Base-by-base conservation (phyloP, 2,888 invertebrate genomes). In the Acanthacorydalis orientalis region DNA sequence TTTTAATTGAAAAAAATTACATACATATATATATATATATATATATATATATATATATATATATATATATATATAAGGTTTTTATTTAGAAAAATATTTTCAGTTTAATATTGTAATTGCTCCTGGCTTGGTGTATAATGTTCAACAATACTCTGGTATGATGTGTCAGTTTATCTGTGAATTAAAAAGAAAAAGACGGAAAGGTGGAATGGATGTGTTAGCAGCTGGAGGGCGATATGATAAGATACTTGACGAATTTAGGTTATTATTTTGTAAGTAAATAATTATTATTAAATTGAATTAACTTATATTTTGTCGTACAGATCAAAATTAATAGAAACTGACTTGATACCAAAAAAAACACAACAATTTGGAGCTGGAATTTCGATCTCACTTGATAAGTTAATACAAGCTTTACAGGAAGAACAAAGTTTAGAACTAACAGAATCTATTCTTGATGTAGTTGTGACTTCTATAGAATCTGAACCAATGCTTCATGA, bases 161-260 rank as follows among this genome's bases (percentile, higher is more conserved):
- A 70, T 81, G 53, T 83, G 75, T 58, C 80, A 83, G 61, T 69
- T 83, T 53, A 74, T 75, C 3, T 74, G 74, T 53, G 74, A 77
- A 53, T 57, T 72, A 43, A 73, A 70, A 53, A 69, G 69, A 51
- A 74, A 72, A 51, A 67, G 69, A 47, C 70, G 69, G 51, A 69
- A 68, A 50, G 63, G 64, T 14, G 77, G 68, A 52, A 74, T 69
- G 56, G 84, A 75, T 53, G 78, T 91, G 0, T 70, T 95, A 40
- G 92, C 92, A 0, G 83, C 80, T 7, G 95, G 95, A 0, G 92
- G 93, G 37, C 77, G 92, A 55, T 96, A 93, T 57, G 91, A 95
- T 63, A 74, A 75, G 9, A 73, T 93, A 69, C 74, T 95, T 11
- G 69, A 75, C 46, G 75, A 78, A 46, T 83, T 82, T 57, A 75